These are phyloP conservation scores for Elysia crispata DNA, from an alignment of 2,888 invertebrate genomes.

Conservation along the genomic window DNA sequence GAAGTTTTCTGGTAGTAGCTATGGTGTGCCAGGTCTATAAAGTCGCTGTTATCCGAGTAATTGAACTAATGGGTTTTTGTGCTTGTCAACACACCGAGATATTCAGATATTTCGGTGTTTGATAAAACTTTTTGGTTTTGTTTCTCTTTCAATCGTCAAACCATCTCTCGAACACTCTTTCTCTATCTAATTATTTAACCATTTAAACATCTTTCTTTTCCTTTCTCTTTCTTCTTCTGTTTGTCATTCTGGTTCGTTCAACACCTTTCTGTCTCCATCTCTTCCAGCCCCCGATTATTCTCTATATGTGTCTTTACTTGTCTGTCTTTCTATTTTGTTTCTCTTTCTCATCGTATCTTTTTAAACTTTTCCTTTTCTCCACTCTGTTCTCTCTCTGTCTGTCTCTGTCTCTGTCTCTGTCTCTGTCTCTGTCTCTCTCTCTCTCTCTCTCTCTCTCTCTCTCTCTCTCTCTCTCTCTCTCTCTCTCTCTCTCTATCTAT, in stretches of 20 bases:
- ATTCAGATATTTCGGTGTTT: background rate
- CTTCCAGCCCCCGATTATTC: too few relatives aligned
- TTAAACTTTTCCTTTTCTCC: too few relatives aligned
- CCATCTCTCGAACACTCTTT: background rate
- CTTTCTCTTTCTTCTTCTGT: background rate
- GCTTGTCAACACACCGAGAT: background rate
- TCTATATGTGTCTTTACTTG: too few relatives aligned
- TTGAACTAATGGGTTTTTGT: too few relatives aligned
- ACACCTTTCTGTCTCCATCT: background rate
- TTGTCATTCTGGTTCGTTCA: background rate
- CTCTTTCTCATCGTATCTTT: too few relatives aligned
- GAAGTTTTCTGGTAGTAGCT: background rate
- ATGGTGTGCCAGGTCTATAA: background rate
- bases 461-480: background rate
- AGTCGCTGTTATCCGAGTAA: too few relatives aligned
- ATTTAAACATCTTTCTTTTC: background rate
- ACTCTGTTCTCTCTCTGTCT: background rate
- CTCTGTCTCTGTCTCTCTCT: background rate
- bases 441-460: background rate
- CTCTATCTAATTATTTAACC: too few relatives aligned
- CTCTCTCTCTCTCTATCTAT: background rate
- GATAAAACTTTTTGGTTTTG: background rate
- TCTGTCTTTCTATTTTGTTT: too few relatives aligned
- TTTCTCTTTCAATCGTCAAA: background rate
- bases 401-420: background rate